Evolutionary conservation across 2,797 vertebrate genomes (phyloP), one percentile per base, ranked within the genome.

Genomic region (Neosalanx taihuensis): DNA sequence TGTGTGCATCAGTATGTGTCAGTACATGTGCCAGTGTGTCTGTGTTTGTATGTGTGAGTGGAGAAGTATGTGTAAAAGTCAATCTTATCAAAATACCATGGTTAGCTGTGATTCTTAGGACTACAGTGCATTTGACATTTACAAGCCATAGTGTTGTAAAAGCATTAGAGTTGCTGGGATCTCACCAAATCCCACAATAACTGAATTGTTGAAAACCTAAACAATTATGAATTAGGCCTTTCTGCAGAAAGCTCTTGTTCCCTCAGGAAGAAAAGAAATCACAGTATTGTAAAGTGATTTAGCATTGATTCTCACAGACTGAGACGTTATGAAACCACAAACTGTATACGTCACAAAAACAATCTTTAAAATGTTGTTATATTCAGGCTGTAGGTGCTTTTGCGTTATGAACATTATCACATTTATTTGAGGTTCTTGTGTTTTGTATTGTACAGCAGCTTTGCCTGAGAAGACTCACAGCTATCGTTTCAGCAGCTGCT

Each of bases 41-140:
- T 71, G 63, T 72, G 74, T 51, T 64, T 58, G 66, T 23, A n/a
- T 65, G n/a, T 56, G 30, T 30, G 17, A 35, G 18, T 37, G 62
- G 10, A 26, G 59, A 20, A 3, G 23, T 69, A 20, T 61, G 23
- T 62, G 15, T 58, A 61, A 72, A 72, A 66, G 56, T 35, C 57
- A 49, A 15, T 53, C 70, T 70, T 75, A 87, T 87, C 65, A 83
- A 89, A 85, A 88, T 86, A 84, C 76, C 78, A 81, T 61, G 23
- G 79, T 81, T 68, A 67, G 58, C 64, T n/a, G 81, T 66, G 81
- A 84, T 83, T 79, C 75, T 76, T 74, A 71, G 78, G 60, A 35
- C n/a, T 9, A 73, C 72, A 82, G 51, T 56, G 77, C 81, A 81
- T 85, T 88, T 89, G 84, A 87, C 85, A 90, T 89, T 85, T 86